Base-by-base conservation (phyloP, 2,113 vertebrate genomes). In the Mandrillus leucophaeus region DNA sequence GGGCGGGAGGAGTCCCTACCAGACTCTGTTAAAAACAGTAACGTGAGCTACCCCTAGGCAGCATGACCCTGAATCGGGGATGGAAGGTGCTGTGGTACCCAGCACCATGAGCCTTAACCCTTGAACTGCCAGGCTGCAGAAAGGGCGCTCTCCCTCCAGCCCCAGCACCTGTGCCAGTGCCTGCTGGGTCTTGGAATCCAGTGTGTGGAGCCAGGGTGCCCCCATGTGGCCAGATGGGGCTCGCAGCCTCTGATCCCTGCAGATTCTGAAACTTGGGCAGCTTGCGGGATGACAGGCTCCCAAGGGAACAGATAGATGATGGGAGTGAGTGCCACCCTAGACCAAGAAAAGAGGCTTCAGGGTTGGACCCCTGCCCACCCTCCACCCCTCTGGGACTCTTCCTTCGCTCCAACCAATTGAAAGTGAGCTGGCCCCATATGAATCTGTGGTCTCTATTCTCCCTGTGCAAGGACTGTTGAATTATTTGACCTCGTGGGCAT, bases 201-300 rank as follows among this genome's bases (percentile, higher is more conserved):
- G 25, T 92, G 38, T 83, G 43, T 96, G 90, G 35, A 35, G 30
- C 43, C 52, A 95, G 75, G 68, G 61, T 1, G 87, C 92, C 94
- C 96, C 64, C 89, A 0, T 55, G 96, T 96, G 96, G 95, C 81
- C 88, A 90, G 22, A 64, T 1, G 0, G n/a, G 4, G 25, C 73
- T 84, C 61, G 35, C 64, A 22, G 38, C 35, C 9, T 23, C 50
- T 8, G 75, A 59, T 61, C 61, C 22, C 16, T 22, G 8, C 8
- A 14, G 78, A 35, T 48, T 45, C 30, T 0, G 50, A 57, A 20
- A 57, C 17, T 12, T 30, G 23, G 18, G 17, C 14, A 6, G 50
- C 43, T 73, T 43, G 20, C 2, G 30, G 43, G 6, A 11, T 66
- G n/a, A 45, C 16, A 7, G 20, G 35, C 8, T 55, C 35, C 52